Percentiles rank a stretch among this genome's conserved stretches.
phyloP scores from a whole-genome alignment of 37 sponge, comb jelly and placozoan species.

The Aphrocallistes beatrix region DNA sequence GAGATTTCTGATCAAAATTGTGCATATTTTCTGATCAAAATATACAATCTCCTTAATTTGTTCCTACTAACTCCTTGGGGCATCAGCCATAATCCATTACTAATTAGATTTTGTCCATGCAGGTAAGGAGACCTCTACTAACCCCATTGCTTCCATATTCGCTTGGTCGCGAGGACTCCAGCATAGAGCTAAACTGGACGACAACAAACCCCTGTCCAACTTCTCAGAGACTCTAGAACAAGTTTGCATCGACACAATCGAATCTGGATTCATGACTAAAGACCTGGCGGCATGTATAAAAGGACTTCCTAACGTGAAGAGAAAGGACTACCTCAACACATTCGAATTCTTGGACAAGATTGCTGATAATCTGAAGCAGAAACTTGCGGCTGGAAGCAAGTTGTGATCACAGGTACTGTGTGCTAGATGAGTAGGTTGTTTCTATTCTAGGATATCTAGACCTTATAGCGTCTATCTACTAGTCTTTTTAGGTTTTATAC shows the following conservation, averaged over 20 bases:
- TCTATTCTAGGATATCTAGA: neutral
- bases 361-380: conserved; percentile 65
- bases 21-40: too few species aligned
- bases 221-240: conserved; percentile 58
- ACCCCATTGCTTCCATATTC: conserved; percentile 92
- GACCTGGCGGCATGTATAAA: conserved; percentile 83
- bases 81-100: too few species aligned
- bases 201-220: conserved; percentile 40
- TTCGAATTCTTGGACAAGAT: conserved; percentile 91
- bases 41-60: too few species aligned
- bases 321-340: conserved; percentile 79
- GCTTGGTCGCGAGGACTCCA: conserved; percentile 85
- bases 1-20: too few species aligned
- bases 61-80: too few species aligned
- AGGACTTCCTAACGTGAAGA: conserved; percentile 50
- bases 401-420: too few species aligned
- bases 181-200: conserved; percentile 81
- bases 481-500: too few species aligned
- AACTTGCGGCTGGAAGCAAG: conserved; percentile 22
- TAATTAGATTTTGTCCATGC: too few species aligned
- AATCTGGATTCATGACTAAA: conserved; percentile 87
- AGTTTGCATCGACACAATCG: conserved; percentile 83
- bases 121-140: conserved; percentile 69
- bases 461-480: too few species aligned
- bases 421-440: neutral